Evolutionary conservation across 2,113 vertebrate genomes (phyloP).

Genomic region (Apaloderma vittatum): DNA sequence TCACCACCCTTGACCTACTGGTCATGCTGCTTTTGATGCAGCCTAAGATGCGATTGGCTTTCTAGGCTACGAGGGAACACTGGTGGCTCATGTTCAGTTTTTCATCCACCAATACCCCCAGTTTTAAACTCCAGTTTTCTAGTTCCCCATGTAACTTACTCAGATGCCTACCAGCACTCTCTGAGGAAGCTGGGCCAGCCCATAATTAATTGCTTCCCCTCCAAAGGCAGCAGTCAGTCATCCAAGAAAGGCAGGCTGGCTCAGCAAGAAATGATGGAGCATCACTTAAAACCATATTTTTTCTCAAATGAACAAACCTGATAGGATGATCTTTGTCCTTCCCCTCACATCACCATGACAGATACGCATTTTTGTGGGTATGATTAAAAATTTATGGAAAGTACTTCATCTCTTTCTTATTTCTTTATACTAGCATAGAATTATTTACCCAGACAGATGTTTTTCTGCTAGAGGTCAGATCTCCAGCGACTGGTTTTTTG

Average conservation of each 20-base stretch:
- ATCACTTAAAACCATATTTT: background rate
- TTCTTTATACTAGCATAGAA: background rate
- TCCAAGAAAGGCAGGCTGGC: background rate
- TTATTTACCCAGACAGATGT: slow-evolving; percentile 44
- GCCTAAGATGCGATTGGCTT: too few relatives aligned
- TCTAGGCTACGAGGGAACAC: too few relatives aligned
- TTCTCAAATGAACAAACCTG: slow-evolving; percentile 1
- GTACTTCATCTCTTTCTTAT: background rate
- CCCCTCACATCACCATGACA: background rate
- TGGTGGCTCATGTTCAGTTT: too few relatives aligned
- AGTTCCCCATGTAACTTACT: background rate
- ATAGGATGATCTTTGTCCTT: slow-evolving; percentile 31
- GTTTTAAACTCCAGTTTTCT: background rate
- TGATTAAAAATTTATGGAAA: slow-evolving; percentile 55
- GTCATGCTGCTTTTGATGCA: too few relatives aligned
- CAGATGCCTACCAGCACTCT: background rate
- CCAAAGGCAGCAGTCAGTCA: background rate
- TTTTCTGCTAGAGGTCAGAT: slow-evolving; percentile 15
- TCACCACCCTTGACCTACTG: too few relatives aligned
- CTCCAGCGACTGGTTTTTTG: background rate
- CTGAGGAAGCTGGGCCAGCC: background rate
- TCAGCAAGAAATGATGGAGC: slow-evolving; percentile 22
- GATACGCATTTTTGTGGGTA: background rate
- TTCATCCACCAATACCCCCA: too few relatives aligned
- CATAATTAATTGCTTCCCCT: background rate